Conservation (phyloP, 2,888 invertebrate species). For the Neoaliturus tenellus region DNA sequence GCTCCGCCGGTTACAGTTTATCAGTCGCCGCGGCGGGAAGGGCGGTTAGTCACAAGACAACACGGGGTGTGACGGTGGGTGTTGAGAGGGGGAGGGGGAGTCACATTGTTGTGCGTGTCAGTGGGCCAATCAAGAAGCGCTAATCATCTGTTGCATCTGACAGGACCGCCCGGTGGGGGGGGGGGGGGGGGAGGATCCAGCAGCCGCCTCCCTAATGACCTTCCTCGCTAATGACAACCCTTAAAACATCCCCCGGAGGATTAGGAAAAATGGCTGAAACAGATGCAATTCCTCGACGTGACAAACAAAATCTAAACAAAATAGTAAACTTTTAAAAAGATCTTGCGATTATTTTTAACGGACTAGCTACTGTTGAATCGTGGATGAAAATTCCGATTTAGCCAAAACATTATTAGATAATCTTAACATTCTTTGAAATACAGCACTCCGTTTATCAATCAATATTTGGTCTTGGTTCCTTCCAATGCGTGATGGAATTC, state of each 20-base stretch:
- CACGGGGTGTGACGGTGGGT: not conserved
- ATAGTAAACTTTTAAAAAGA: too few relatives aligned
- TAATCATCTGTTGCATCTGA: constrained; percentile 35
- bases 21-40: not conserved
- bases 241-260: not conserved
- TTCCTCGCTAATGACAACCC: constrained; percentile 17
- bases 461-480: too few relatives aligned
- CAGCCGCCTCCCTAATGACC: not conserved
- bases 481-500: too few relatives aligned
- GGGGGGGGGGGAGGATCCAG: not conserved
- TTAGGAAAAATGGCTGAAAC: not conserved
- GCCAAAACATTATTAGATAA: too few relatives aligned
- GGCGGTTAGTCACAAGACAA: not conserved
- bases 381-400: too few relatives aligned
- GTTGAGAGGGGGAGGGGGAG: not conserved
- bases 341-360: too few relatives aligned
- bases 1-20: too few relatives aligned
- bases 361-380: too few relatives aligned
- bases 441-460: too few relatives aligned
- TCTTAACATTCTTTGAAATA: too few relatives aligned
- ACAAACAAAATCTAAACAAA: too few relatives aligned
- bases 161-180: not conserved
- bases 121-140: constrained; percentile 28
- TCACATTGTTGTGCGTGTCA: constrained; percentile 25
- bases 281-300: too few relatives aligned